Conservation (phyloP, 2,888 invertebrate genomes). For the Eilema depressum region DNA sequence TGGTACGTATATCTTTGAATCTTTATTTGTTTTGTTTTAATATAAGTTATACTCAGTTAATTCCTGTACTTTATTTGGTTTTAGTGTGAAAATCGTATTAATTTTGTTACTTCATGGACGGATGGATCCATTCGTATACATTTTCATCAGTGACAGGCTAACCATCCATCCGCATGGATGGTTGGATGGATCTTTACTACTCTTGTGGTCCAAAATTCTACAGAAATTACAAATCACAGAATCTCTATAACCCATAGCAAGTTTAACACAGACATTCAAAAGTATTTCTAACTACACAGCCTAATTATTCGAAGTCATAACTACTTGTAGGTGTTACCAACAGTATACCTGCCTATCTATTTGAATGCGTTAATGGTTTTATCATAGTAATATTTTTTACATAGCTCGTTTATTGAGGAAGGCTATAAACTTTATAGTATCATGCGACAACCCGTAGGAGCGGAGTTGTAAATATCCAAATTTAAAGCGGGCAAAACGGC, state of each 20-base stretch:
- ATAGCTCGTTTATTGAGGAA: constrained; percentile 4
- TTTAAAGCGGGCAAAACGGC: neutral
- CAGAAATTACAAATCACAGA: neutral
- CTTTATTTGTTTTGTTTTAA: no score
- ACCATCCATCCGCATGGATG: no score
- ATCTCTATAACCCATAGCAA: neutral
- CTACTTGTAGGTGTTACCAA: neutral
- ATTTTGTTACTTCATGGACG: no score
- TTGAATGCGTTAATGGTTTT: constrained; percentile 35
- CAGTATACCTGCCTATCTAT: neutral
- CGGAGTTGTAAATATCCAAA: constrained; percentile 2
- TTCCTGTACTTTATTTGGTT: no score
- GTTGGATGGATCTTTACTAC: no score
- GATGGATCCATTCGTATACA: no score
- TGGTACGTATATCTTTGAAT: constrained; percentile 18
- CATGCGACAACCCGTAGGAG: neutral
- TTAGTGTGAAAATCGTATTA: no score
- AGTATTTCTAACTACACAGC: neutral
- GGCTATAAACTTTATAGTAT: constrained; percentile 4
- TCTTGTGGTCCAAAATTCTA: neutral
- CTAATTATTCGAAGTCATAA: neutral
- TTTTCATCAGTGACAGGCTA: no score
- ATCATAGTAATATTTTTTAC: constrained; percentile 22
- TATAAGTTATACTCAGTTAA: no score
- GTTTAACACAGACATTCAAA: no score